Conservation (phyloP, 2,888 invertebrate genomes). For the Polymixis flavicincta region DNA sequence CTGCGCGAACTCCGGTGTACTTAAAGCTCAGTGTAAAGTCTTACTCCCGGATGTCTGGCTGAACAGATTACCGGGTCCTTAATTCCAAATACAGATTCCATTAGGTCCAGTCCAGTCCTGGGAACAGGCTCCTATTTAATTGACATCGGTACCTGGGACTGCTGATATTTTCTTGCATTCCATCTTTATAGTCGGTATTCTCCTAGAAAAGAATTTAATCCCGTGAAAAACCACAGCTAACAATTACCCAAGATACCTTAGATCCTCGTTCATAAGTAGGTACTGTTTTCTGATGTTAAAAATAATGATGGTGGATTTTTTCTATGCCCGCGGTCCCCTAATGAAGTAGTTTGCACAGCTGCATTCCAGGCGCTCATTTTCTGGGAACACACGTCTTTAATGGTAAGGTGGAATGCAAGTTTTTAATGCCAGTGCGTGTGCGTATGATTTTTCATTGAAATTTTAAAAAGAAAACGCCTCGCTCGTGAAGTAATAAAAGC, state of each 20-base stretch:
- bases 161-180: neutral
- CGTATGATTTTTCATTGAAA: constrained; percentile 88
- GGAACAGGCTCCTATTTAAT: neutral
- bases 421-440: constrained; percentile 76
- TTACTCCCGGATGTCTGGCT: too few species aligned
- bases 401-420: constrained; percentile 81
- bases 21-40: neutral
- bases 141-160: neutral
- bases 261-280: neutral
- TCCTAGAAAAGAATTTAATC: neutral
- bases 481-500: constrained; percentile 78
- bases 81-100: neutral
- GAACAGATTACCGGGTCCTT: neutral
- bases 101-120: too few species aligned
- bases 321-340: constrained; percentile 75
- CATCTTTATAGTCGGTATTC: neutral
- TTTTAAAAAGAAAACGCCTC: constrained; percentile 81
- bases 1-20: too few species aligned
- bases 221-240: neutral
- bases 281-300: constrained; percentile 11
- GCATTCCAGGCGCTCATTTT: constrained; percentile 85
- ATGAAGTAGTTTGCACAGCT: constrained; percentile 79
- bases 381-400: constrained; percentile 85
- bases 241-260: neutral
- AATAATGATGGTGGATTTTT: constrained; percentile 55